Percentiles rank a stretch among this genome's conserved stretches.
Conservation (phyloP, 1,140 invertebrate species). For the Rhagoletis zephyria region DNA sequence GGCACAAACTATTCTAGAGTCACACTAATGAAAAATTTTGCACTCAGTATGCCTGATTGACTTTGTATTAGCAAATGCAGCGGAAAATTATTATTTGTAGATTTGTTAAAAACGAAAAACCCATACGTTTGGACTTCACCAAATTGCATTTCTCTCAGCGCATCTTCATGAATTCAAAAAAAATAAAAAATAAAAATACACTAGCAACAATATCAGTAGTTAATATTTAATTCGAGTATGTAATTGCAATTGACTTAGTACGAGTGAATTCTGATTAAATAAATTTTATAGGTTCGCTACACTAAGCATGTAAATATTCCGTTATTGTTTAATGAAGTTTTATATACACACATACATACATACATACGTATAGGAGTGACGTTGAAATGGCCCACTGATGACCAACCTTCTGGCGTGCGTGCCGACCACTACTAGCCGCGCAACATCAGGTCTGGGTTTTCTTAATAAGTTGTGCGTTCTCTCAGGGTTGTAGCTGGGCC, state of each 20-base stretch:
- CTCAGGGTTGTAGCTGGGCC: too few species aligned
- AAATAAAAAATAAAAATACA: background rate
- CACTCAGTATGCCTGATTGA: background rate
- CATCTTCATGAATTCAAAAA: slow-evolving; percentile 25
- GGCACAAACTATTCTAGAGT: background rate
- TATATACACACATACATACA: too few species aligned
- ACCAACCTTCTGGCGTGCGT: too few species aligned
- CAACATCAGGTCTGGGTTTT: too few species aligned
- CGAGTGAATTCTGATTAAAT: background rate
- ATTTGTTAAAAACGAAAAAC: slow-evolving; percentile 23
- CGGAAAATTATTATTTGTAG: slow-evolving; percentile 16
- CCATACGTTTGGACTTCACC: slow-evolving; percentile 16
- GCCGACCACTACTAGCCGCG: too few species aligned
- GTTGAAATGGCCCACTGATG: too few species aligned
- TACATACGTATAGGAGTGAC: too few species aligned
- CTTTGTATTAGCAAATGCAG: background rate
- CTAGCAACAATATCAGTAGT: background rate
- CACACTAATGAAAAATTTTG: background rate
- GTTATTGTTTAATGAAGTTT: too few species aligned
- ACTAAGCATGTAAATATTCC: too few species aligned
- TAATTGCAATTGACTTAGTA: background rate
- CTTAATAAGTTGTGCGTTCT: too few species aligned
- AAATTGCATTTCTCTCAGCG: slow-evolving; percentile 17
- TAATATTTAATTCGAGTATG: background rate
- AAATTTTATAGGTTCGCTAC: background rate